These are phyloP conservation scores for Rhynchotus rufescens DNA, from an alignment of 2,797 vertebrate species.

Conservation along the genomic window DNA sequence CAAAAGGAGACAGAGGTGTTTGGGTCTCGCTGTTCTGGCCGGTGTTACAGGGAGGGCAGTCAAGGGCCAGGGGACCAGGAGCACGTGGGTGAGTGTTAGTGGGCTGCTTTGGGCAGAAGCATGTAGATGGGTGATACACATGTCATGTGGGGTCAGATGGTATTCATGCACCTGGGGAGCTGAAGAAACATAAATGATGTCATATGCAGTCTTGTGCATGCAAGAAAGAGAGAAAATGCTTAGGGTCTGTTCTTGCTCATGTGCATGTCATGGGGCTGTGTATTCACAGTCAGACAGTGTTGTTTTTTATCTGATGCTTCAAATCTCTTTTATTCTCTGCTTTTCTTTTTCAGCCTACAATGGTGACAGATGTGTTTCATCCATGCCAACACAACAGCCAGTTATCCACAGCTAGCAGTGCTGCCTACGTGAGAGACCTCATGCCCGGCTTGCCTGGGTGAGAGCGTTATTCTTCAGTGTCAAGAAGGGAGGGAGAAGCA, in stretches of 20 bases:
- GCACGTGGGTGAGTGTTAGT: not conserved
- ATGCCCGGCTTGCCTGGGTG: rapidly evolving
- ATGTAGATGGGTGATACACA: conserved; percentile 13
- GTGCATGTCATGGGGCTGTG: rapidly evolving
- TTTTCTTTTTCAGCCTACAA: not conserved
- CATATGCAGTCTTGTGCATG: not conserved
- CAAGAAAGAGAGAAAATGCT: not conserved
- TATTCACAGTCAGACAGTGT: not conserved
- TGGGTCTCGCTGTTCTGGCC: not conserved
- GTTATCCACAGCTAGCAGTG: not conserved
- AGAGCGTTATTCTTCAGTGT: not conserved
- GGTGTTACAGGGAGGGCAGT: not conserved
- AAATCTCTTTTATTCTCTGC: not conserved
- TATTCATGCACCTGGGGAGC: not conserved
- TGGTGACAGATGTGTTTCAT: not conserved
- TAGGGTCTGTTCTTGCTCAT: not conserved
- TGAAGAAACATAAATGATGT: not conserved
- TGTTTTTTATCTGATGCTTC: not conserved
- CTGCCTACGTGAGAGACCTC: rapidly evolving
- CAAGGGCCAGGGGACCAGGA: not conserved
- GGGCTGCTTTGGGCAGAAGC: not conserved
- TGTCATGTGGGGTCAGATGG: conserved; percentile 25
- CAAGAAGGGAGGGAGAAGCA: not conserved
- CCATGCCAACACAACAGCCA: not conserved
- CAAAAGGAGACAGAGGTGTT: not conserved